A percentile compares a stretch with the other conserved stretches of the same genome.
These are phyloP conservation scores for Matsumyia berberina DNA, from an alignment of 2,888 invertebrate species.

Conservation along the genomic window DNA sequence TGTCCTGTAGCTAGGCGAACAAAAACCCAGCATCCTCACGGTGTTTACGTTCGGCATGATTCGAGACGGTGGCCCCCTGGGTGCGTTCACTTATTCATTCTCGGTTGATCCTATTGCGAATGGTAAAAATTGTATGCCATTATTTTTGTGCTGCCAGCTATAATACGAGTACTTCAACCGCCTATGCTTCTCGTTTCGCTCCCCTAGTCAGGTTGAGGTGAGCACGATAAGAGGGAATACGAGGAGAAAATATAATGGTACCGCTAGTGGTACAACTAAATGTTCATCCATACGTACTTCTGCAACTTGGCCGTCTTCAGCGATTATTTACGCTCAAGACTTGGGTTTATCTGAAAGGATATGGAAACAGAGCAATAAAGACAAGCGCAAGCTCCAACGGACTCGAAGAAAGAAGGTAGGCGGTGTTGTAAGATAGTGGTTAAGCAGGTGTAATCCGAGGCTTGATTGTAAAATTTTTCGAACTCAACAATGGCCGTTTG, in stretches of 20 bases:
- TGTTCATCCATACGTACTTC: background rate
- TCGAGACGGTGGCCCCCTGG: background rate
- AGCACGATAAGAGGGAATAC: background rate
- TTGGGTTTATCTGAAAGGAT: conserved; percentile 24
- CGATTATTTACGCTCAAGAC: conserved; percentile 17
- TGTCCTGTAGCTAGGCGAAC: background rate
- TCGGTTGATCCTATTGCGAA: conserved; percentile 30
- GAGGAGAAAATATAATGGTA: conserved; percentile 1
- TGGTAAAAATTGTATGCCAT: conserved; percentile 27
- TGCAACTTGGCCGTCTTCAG: background rate
- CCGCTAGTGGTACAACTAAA: background rate
- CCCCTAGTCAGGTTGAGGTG: conserved; percentile 2
- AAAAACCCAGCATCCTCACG: background rate
- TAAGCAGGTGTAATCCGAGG: conserved; percentile 45
- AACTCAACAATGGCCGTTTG: conserved; percentile 15
- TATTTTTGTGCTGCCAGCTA: conserved; percentile 31
- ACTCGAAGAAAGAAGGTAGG: background rate
- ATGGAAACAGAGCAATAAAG: conserved; percentile 10
- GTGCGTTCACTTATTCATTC: conserved; percentile 39
- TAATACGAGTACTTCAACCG: conserved; percentile 17
- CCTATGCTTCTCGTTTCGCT: background rate
- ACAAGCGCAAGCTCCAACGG: conserved; percentile 3
- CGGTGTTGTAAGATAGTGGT: background rate
- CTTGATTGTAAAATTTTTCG: conserved; percentile 39
- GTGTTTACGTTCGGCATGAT: conserved; percentile 5